These are phyloP conservation scores for Drosophila merina DNA, from an alignment of 2,888 invertebrate genomes.

Conservation along the genomic window DNA sequence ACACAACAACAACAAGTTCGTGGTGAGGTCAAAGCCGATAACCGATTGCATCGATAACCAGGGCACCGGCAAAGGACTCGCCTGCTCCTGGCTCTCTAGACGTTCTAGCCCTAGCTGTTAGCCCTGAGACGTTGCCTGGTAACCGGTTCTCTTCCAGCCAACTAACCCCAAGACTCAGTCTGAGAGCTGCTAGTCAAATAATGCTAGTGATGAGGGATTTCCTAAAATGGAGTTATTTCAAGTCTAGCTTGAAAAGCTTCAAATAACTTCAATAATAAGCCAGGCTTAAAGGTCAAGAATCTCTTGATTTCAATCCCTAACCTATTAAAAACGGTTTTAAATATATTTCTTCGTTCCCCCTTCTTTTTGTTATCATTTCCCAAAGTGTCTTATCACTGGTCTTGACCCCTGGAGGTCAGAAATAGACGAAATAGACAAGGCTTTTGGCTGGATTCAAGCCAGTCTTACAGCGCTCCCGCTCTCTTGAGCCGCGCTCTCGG, in stretches of 20 bases:
- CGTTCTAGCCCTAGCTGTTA: constrained; percentile 38
- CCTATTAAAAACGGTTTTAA: not conserved
- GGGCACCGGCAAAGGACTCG: constrained; percentile 47
- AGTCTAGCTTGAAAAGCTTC: not conserved
- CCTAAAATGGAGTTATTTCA: not conserved
- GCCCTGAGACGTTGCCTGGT: constrained; percentile 26
- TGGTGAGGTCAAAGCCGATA: constrained; percentile 19
- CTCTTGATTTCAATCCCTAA: not conserved
- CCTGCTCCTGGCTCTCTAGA: constrained; percentile 22
- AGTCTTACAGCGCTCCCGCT: constrained; percentile 10
- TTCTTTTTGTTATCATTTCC: not conserved
- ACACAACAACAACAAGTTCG: constrained; percentile 30
- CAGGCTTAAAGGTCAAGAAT: not conserved
- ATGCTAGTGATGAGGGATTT: not conserved
- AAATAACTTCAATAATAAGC: not conserved
- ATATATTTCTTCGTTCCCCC: not conserved
- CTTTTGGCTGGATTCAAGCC: constrained; percentile 26
- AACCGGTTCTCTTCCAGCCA: constrained; percentile 25
- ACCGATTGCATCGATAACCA: constrained; percentile 33
- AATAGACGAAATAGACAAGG: not conserved
- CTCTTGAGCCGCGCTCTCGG: constrained; percentile 14
- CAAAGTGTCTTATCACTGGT: not conserved
- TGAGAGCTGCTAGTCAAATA: constrained; percentile 2
- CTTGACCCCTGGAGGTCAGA: not conserved
- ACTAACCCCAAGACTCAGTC: not conserved